These are phyloP conservation scores for Polydrusus pterygomalis DNA, from an alignment of 2,888 invertebrate species.

Conservation along the genomic window DNA sequence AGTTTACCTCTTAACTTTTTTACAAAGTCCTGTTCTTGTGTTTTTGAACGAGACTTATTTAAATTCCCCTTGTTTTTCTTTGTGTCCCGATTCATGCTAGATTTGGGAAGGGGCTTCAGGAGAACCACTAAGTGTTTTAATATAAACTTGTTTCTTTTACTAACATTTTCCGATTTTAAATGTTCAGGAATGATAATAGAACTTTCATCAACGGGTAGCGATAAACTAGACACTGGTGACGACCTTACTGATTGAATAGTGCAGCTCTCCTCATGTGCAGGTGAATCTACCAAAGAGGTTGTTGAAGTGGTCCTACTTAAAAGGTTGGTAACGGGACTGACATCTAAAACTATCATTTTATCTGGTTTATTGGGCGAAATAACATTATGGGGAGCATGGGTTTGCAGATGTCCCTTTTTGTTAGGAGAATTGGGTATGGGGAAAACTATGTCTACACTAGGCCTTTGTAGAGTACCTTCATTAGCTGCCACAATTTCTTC, in stretches of 20 bases:
- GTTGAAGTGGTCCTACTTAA: background rate
- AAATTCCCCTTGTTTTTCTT: background rate
- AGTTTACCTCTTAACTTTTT: background rate
- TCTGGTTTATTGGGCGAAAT: background rate
- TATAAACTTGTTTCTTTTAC: background rate
- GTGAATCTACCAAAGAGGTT: no score
- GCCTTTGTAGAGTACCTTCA: no score
- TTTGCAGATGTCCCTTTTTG: no score
- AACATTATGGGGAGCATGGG: background rate
- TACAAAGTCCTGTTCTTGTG: background rate
- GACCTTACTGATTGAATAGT: background rate
- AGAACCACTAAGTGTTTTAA: background rate
- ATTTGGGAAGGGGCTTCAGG: background rate
- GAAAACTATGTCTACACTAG: no score
- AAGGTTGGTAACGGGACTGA: background rate
- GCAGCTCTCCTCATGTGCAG: background rate
- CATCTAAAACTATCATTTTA: background rate
- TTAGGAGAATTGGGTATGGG: no score
- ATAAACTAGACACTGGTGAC: background rate
- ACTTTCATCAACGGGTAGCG: background rate
- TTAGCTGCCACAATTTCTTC: background rate
- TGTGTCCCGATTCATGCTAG: background rate
- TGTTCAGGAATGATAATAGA: background rate
- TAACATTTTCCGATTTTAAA: background rate
- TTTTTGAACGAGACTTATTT: background rate